Percentiles rank a stretch among this genome's conserved stretches.
Conservation (phyloP, 2,113 vertebrate genomes). For the Tachycineta bicolor region DNA sequence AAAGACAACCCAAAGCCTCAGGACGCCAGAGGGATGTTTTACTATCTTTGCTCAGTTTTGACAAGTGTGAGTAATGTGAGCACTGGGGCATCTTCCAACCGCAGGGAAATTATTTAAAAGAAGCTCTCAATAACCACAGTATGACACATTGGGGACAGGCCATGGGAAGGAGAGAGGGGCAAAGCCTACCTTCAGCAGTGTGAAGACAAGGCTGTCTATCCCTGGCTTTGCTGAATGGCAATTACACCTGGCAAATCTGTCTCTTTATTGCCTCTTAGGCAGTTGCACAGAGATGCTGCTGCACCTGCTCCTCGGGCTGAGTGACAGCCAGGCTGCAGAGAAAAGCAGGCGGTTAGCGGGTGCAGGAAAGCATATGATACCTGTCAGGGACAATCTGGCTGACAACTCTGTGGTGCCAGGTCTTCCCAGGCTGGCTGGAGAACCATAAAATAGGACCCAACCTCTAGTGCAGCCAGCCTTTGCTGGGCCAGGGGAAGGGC, state of each 20-base stretch:
- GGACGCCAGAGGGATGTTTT: neutral
- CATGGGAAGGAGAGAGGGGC: neutral
- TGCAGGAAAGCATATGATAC: constrained; percentile 41
- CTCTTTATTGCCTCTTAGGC: neutral
- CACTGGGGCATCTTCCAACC: neutral
- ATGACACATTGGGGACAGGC: constrained; percentile 11
- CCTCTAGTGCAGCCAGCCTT: neutral
- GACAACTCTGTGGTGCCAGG: neutral
- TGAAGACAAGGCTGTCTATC: neutral
- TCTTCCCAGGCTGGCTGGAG: neutral
- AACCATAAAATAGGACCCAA: neutral
- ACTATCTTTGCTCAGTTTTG: neutral
- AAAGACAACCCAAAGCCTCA: neutral
- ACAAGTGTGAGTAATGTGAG: constrained; percentile 25
- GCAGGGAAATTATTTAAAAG: constrained; percentile 35
- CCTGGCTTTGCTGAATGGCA: neutral
- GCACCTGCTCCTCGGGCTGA: neutral
- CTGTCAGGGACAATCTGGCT: constrained; percentile 42
- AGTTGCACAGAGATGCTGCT: neutral
- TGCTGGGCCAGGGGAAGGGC: neutral
- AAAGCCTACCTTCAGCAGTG: neutral
- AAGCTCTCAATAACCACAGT: neutral
- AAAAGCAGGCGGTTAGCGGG: neutral
- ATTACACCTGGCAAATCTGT: constrained; percentile 17
- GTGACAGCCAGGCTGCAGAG: constrained; percentile 6